Evolutionary conservation across 2,113 vertebrate genomes (phyloP).

Genomic region (Edolisoma coerulescens): DNA sequence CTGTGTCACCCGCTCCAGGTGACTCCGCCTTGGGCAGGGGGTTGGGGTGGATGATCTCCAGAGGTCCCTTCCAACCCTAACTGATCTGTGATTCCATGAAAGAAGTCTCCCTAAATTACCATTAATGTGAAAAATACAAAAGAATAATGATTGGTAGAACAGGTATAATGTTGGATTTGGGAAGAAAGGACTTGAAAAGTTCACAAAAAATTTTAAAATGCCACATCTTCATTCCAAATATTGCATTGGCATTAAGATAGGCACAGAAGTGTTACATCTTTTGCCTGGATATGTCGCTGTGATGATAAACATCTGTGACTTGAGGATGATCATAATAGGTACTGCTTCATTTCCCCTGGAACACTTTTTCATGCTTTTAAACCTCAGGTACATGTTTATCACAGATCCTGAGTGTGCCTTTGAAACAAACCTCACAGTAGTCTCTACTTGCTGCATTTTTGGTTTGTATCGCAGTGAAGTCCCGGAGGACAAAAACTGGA

Average conservation of each 20-base stretch:
- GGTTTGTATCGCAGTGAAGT: neutral
- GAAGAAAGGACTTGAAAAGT: neutral
- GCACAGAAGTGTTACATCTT: neutral
- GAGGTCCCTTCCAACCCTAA: neutral
- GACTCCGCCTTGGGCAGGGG: neutral
- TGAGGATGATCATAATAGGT: neutral
- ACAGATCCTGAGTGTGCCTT: neutral
- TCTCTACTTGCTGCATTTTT: neutral
- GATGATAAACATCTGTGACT: neutral
- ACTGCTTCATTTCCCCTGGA: neutral
- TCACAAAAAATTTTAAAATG: neutral
- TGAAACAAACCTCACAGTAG: neutral
- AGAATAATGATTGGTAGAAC: neutral
- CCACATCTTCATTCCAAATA: neutral
- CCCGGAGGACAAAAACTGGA: neutral
- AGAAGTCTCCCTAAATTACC: neutral
- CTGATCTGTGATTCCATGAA: neutral
- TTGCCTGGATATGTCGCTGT: neutral
- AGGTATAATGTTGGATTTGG: neutral
- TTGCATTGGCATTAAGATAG: neutral
- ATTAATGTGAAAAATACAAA: neutral
- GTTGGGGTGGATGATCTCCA: neutral
- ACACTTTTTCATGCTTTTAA: neutral
- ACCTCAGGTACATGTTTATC: neutral
- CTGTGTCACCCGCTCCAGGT: neutral